Base-by-base conservation (phyloP, 2,888 invertebrate species). In the Elmis aenea region DNA sequence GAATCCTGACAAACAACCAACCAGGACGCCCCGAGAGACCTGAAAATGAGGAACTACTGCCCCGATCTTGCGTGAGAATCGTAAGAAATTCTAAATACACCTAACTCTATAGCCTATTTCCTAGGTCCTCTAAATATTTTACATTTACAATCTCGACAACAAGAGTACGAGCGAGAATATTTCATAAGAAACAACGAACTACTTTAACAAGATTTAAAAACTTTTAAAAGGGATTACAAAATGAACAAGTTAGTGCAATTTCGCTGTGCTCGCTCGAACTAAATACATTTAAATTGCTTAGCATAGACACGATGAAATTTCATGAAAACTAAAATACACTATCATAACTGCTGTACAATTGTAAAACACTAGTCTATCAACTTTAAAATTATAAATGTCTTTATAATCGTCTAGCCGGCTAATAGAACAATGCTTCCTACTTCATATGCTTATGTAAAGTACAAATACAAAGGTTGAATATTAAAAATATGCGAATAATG, bases 31-130 rank as follows among this genome's bases (percentile, higher is more conserved):
- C 56, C 56, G 56, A 56, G 55, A 58, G 57, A 67, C 65, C 66
- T 67, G 66, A 61, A 67, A 67, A 62, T 58, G 58, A 62, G 55
- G 57, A 58, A 64, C 66, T 65, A 64, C 62, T 64, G 63, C 64
- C 66, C 62, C 62, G 63, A 62, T 58, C 42, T 45, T 45, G 39
- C 44, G 48, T 45, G 47, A 44, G 42, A 42, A 45, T 45, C 43
- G 46, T 43, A 50, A 30, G 38, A 28, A 45, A 45, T 38, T 25
- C 26, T 33, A 36, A 39, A 43, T 9, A 26, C 13, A 29, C 22
- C 13, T 11, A 15, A 22, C 33, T 31, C 14, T 25, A 33, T 44
- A 40, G 18, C 41, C 39, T 43, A 41, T 23, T 13, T 25, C 37
- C 44, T 42, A 37, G 20, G 14, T 35, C 26, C 21, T 30, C 37